These are phyloP conservation scores for Eulemur macaco DNA, from an alignment of 2,113 vertebrate species.

Conservation along the genomic window DNA sequence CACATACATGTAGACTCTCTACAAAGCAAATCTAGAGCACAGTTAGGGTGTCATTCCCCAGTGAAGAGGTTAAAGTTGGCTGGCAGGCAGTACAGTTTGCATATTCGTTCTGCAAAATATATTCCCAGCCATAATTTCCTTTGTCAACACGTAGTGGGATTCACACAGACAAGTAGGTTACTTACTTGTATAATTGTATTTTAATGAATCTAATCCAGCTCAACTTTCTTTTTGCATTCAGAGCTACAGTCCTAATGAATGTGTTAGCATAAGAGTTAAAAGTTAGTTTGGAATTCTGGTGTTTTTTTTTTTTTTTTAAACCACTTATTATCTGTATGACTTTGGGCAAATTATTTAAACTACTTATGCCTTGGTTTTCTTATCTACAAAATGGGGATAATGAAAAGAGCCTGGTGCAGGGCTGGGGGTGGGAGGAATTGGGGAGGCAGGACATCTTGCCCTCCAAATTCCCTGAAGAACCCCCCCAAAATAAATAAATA, in stretches of 20 bases:
- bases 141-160: constrained; percentile 14
- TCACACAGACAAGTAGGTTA: neutral
- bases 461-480: neutral
- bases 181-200: neutral
- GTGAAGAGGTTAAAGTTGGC: neutral
- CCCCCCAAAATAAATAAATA: too few relatives aligned
- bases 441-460: neutral
- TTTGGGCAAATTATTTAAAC: neutral
- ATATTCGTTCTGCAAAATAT: neutral
- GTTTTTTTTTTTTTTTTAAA: neutral
- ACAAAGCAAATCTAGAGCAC: neutral
- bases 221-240: neutral
- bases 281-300: neutral
- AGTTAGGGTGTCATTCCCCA: neutral
- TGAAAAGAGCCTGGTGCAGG: neutral
- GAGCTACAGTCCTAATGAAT: neutral
- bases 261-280: neutral
- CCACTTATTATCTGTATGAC: neutral
- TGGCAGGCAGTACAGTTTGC: neutral
- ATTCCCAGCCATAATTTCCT: constrained; percentile 34
- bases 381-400: neutral
- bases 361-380: neutral
- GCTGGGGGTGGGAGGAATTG: neutral
- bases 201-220: neutral
- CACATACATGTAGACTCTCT: neutral